Evolutionary conservation across 2,113 vertebrate species (phyloP).

Genomic region (Equus quagga): DNA sequence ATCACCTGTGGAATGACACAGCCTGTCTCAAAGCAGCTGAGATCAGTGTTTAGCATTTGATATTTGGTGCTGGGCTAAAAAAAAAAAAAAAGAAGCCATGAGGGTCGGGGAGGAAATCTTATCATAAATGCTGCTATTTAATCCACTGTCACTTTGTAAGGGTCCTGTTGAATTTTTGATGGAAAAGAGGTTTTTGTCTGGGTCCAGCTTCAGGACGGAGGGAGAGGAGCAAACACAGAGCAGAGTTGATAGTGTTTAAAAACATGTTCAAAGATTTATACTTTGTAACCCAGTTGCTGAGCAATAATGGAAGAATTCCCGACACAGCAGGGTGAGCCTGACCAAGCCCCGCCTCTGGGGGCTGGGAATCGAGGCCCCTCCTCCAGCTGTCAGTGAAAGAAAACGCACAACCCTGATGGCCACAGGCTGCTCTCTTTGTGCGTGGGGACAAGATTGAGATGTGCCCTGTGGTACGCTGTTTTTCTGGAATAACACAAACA

Average conservation of each 20-base stretch:
- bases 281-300: conserved; percentile 79
- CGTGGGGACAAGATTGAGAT: background rate
- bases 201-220: conserved; percentile 76
- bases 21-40: background rate
- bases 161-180: conserved; percentile 85
- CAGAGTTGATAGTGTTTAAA: conserved; percentile 83
- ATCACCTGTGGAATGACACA: background rate
- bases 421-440: background rate
- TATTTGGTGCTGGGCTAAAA: conserved; percentile 14
- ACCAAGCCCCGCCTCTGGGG: conserved; percentile 32
- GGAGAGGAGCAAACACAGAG: conserved; percentile 71
- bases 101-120: background rate
- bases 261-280: conserved; percentile 76
- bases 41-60: conserved; percentile 22
- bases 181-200: conserved; percentile 86
- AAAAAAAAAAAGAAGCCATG: background rate
- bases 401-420: background rate
- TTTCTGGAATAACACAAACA: background rate
- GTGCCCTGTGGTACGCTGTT: background rate
- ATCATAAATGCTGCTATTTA: conserved; percentile 85
- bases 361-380: background rate
- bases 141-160: conserved; percentile 84
- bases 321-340: conserved; percentile 79
- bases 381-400: background rate
- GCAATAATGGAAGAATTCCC: conserved; percentile 82